Base-by-base conservation (phyloP, 2,888 invertebrate genomes). In the Parnassius orleans region DNA sequence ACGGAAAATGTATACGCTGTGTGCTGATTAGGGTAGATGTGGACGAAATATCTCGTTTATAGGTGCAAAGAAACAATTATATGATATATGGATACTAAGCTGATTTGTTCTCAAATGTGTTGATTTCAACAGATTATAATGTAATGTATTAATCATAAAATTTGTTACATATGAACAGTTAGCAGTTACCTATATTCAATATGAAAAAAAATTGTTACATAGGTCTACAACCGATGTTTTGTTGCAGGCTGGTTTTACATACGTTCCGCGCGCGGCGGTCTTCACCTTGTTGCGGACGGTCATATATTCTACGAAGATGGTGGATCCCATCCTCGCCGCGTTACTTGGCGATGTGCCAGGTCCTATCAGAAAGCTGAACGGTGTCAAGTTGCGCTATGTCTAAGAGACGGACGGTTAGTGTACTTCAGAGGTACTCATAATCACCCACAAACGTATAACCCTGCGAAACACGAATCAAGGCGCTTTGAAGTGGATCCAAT, bases 11-110 rank as follows among this genome's bases (percentile, higher is more conserved):
- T 86, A 78, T 79, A 87, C 76, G 86, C 84, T 86, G 84, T 80
- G 86, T 90, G 89, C 89, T 81, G 75, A 77, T 73, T 81, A 79
- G 77, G 84, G 82, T 88, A 89, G 87, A 76, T 15, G 63, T 78
- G 80, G 83, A 81, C 71, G 72, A 64, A 73, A 75, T 74, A 78
- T 81, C 84, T 82, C 79, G 77, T 87, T 87, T 86, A 80, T 87
- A 87, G 84, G 89, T 89, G 90, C 90, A 90, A 90, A 90, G 87
- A 87, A 87, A 86, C 72, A 86, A 90, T 86, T 90, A 90, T 87
- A 90, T 87, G 86, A 81, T 87, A 77, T 60, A 68, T 55, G 59
- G 68, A 72, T 72, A 19, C 19, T 19, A 2, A 19, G 19, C 19
- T 19, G 19, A 19, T 19, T 19, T 19, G 2, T 19, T 19, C 2